A percentile compares a stretch with the other conserved stretches of the same genome.
These are phyloP conservation scores for Melanotaenia nigrans DNA, from an alignment of 2,797 vertebrate species.

Conservation along the genomic window DNA sequence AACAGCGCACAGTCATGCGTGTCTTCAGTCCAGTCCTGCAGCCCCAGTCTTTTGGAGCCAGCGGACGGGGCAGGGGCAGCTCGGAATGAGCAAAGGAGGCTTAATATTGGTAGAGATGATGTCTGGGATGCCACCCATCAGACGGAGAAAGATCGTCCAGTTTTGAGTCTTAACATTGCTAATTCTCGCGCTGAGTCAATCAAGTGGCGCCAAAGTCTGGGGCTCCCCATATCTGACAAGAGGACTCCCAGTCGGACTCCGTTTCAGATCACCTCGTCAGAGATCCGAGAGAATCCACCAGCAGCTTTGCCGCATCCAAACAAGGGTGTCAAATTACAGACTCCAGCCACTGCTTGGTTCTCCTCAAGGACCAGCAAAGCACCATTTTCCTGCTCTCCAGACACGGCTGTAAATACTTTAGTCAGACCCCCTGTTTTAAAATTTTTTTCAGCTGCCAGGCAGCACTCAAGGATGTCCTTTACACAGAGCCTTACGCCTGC, in stretches of 20 bases:
- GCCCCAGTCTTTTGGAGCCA: conserved; percentile 60
- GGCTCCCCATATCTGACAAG: conserved; percentile 60
- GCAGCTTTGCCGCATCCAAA: conserved; percentile 35
- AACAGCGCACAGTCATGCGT: conserved; percentile 26
- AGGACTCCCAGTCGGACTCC: conserved; percentile 58
- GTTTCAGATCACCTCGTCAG: conserved; percentile 75
- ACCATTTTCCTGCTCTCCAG: conserved; percentile 52
- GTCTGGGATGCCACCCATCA: conserved; percentile 25
- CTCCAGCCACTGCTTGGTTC: conserved; percentile 62
- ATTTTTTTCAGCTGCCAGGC: conserved; percentile 56
- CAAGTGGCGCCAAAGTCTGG: conserved; percentile 77
- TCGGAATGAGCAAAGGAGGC: conserved; percentile 45
- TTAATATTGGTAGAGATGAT: conserved; percentile 7
- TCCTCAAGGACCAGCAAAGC: conserved; percentile 51
- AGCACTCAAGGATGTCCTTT: conserved; percentile 63
- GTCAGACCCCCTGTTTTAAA: conserved; percentile 47
- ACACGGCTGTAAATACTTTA: conserved; percentile 43
- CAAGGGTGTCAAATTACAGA: conserved; percentile 61
- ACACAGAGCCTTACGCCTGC: conserved; percentile 45
- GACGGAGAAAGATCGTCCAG: conserved; percentile 34
- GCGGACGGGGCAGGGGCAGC: conserved; percentile 67
- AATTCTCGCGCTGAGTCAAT: conserved; percentile 64
- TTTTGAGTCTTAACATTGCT: conserved; percentile 22
- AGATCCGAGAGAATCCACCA: conserved; percentile 46
- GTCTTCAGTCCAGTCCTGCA: conserved; percentile 35